These are phyloP conservation scores for Fissipunctia ypsillon DNA, from an alignment of 2,888 invertebrate species.

Conservation along the genomic window DNA sequence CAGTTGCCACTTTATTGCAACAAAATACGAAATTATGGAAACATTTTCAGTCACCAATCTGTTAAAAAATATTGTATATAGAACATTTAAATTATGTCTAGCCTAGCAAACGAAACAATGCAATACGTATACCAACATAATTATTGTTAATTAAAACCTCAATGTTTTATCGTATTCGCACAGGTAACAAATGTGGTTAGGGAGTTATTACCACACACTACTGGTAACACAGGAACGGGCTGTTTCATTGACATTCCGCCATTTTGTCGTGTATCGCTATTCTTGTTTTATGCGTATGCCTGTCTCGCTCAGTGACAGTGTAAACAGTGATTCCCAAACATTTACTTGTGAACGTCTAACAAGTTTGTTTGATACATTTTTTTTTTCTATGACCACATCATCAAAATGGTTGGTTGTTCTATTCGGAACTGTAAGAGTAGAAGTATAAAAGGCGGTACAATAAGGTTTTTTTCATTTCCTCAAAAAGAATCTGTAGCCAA, in stretches of 20 bases:
- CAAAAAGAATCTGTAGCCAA: neutral
- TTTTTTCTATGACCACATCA: neutral
- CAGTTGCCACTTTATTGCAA: no score
- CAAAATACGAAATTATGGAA: no score
- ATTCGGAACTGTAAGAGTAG: slow-evolving; percentile 6
- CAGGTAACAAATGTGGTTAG: no score
- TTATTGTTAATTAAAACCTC: no score
- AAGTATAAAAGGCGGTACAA: slow-evolving; percentile 2
- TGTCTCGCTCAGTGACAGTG: neutral
- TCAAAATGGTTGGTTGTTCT: slow-evolving; percentile 2
- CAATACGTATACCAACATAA: no score
- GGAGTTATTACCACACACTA: neutral
- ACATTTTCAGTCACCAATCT: no score
- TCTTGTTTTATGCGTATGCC: neutral
- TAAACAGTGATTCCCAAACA: neutral
- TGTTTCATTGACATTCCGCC: neutral
- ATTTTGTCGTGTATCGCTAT: neutral
- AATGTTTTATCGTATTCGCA: no score
- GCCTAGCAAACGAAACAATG: no score
- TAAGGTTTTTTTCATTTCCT: neutral
- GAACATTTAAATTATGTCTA: no score
- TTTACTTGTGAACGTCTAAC: neutral
- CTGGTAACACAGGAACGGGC: neutral
- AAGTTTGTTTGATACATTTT: neutral
- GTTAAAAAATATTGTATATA: no score